Conservation (phyloP, 2,797 vertebrate species). For the Lemur catta region DNA sequence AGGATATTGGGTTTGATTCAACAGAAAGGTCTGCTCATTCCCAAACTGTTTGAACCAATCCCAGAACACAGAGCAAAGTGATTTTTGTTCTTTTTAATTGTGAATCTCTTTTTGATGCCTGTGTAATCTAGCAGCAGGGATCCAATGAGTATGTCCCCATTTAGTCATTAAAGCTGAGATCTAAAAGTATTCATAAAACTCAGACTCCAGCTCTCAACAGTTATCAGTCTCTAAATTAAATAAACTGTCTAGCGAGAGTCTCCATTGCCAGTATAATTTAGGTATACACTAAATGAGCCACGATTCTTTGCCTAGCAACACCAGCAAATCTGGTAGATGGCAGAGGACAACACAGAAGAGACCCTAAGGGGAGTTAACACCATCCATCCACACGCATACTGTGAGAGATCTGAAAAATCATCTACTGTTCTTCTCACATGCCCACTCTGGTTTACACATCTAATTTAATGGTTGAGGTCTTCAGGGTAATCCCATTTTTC, state of each 20-base stretch:
- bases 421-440: neutral
- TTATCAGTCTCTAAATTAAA: conserved; percentile 49
- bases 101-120: neutral
- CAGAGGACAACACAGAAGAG: conserved; percentile 36
- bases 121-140: conserved; percentile 2
- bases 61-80: neutral
- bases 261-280: conserved; percentile 54
- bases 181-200: neutral
- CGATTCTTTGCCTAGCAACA: conserved; percentile 45
- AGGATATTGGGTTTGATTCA: conserved; percentile 38
- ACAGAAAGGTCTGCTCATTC: neutral
- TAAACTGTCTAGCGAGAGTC: conserved; percentile 54
- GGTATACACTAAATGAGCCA: conserved; percentile 51
- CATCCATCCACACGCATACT: neutral
- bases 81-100: conserved; percentile 15
- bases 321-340: conserved; percentile 54
- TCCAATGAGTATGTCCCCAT: neutral
- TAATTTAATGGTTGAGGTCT: neutral
- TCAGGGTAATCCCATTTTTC: neutral
- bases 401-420: neutral
- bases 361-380: conserved; percentile 5
- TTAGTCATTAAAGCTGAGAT: conserved; percentile 45
- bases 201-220: neutral
- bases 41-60: neutral
- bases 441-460: neutral